Base-by-base conservation (phyloP, 2,797 vertebrate genomes). In the Gila robusta region DNA sequence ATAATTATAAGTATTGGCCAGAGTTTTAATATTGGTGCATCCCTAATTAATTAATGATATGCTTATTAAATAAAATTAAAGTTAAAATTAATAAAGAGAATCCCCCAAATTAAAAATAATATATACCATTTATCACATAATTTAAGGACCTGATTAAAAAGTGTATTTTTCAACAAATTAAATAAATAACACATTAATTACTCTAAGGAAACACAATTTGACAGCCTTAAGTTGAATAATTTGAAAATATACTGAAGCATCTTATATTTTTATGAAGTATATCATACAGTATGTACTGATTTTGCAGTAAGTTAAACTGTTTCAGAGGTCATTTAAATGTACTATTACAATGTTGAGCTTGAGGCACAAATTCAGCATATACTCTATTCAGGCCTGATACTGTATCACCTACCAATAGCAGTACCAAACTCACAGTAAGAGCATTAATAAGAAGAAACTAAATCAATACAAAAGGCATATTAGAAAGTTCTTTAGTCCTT, bases 381-480 rank as follows among this genome's bases (percentile, higher is more conserved):
- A 67, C 26, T 69, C 72, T 67, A 66, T 85, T 87, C 66, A 78
- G 70, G 21, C 41, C 10, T n/a, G 21, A 11, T 39, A 14, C 52
- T 74, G 11, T 62, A 70, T 76, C 52, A 69, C 69, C 49, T 12
- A 62, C 79, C 41, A 52, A 74, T n/a, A 49, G 79, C 84, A 78
- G 69, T 28, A 54, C 32, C 54, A 52, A 83, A 69, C 74, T 26
- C 62, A 70, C 69, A 81, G 83, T 81, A 72, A 86, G 54, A 84
- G 71, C 74, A 87, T 87, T 81, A 85, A 79, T 32, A 32, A 32
- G 70, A 86, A 72, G 85, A 83, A 83, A 83, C 85, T 17, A 32
- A 88, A 88, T 90, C 89, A 81, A 88, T 88, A 81, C 69, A 54
- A 85, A 41, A 56, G 73, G 73, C 86, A 73, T 78, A 85, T 80